Base-by-base conservation (phyloP, 1,140 invertebrate species). In the Watersipora subatra region DNA sequence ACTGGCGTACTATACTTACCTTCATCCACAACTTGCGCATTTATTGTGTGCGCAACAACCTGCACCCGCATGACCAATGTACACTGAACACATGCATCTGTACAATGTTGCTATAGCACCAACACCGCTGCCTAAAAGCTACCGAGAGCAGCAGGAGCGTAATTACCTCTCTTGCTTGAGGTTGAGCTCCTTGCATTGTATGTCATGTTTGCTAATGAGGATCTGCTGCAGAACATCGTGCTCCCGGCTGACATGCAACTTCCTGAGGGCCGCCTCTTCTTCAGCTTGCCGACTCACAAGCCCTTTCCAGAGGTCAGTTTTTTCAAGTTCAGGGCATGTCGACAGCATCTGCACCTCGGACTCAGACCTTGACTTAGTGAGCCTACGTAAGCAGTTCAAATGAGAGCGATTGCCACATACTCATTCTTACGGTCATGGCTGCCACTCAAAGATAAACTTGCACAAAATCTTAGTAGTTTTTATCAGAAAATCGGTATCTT, bases 281-380 rank as follows among this genome's bases (percentile, higher is more conserved):
- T 87, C 86, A n/a, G 91, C 84, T 72, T 98, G 94, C 24, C 86
- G 84, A 67, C 89, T 86, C 57, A 91, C 87, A 81, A 98, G 85
- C 70, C 91, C 88, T 34, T 90, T 91, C 93, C 95, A 99, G 71
- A 97, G 92, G 12, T 86, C 81, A 0, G 92, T 95, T 80, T 99
- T 95, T 7, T 76, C 76, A 30, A 70, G 66, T 22, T 26, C 61
- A 55, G 28, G 17, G 28, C 27, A 15, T 3, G n/a, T 26, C 17
- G 28, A 12, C 61, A n/a, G 15, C 26, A 22, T 19, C 28, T 20
- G 24, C 3, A 64, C 63, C 61, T 64, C 63, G 7, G 28, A 19
- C 20, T 24, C 20, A 12, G 12, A 64, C 2, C 1, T 20, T 27
- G 24, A 7, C 0, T 22, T 30, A n/a, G 57, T 71, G 29, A 74